A percentile compares a stretch with the other conserved stretches of the same genome.
Evolutionary conservation across 2,888 invertebrate species (phyloP).

Genomic region (Ophion costatus): DNA sequence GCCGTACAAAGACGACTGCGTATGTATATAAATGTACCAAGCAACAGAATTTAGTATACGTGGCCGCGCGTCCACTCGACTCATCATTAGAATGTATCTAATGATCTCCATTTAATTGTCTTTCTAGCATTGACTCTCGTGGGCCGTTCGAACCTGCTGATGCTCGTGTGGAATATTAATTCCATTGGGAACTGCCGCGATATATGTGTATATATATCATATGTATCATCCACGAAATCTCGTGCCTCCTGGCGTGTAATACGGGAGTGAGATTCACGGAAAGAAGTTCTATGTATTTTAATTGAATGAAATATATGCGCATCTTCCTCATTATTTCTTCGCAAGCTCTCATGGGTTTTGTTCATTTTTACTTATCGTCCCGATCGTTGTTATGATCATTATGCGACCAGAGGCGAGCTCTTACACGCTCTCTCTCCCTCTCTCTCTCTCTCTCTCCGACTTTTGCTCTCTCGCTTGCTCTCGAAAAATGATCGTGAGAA

Average conservation of each 20-base stretch:
- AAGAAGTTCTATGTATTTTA: slow-evolving; percentile 36
- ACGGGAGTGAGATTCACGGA: slow-evolving; percentile 1
- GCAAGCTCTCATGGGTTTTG: slow-evolving; percentile 27
- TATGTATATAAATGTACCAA: neutral
- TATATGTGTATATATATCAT: slow-evolving; percentile 34
- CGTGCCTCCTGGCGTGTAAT: neutral
- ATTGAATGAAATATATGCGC: slow-evolving; percentile 39
- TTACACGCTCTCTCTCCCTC: slow-evolving; percentile 30
- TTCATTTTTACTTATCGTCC: slow-evolving; percentile 12
- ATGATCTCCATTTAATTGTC: slow-evolving; percentile 68
- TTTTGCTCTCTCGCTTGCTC: slow-evolving; percentile 54
- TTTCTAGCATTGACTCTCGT: slow-evolving; percentile 59
- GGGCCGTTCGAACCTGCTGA: slow-evolving; percentile 18
- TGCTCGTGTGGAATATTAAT: slow-evolving; percentile 63
- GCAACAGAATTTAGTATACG: slow-evolving; percentile 43
- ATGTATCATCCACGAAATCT: slow-evolving; percentile 15
- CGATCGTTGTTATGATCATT: slow-evolving; percentile 58
- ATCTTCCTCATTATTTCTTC: slow-evolving; percentile 41
- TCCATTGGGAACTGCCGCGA: slow-evolving; percentile 37
- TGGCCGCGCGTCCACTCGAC: slow-evolving; percentile 32
- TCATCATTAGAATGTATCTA: slow-evolving; percentile 66
- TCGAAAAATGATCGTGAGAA: slow-evolving; percentile 66
- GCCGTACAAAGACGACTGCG: neutral
- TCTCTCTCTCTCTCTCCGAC: slow-evolving; percentile 23
- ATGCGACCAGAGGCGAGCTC: slow-evolving; percentile 30